Conservation (phyloP, 2,113 vertebrate species). For the Gallinago jamesoni region DNA sequence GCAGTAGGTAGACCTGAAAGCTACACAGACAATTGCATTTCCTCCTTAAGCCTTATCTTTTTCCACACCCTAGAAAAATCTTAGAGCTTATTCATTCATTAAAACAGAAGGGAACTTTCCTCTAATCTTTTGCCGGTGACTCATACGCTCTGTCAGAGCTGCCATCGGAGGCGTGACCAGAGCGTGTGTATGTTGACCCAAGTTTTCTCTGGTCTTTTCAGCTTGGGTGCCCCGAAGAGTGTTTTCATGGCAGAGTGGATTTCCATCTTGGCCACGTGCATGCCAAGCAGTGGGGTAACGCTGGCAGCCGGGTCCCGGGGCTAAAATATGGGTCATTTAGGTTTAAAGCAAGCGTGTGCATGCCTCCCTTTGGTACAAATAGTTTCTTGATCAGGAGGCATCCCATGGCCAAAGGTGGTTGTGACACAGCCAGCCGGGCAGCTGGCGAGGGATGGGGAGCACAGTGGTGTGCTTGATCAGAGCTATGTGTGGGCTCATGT, state of each 20-base stretch:
- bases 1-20: neutral
- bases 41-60: slow-evolving; percentile 46
- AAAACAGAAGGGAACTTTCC: slow-evolving; percentile 42
- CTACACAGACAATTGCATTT: slow-evolving; percentile 9
- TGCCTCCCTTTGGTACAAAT: neutral
- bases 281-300: neutral
- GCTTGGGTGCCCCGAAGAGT: neutral
- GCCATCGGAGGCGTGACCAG: neutral
- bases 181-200: neutral
- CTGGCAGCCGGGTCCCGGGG: neutral
- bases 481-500: slow-evolving; percentile 31
- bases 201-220: neutral
- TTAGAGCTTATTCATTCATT: slow-evolving; percentile 53
- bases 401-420: neutral
- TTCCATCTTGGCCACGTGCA: rapidly evolving
- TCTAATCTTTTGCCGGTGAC: slow-evolving; percentile 30
- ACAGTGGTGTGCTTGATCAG: neutral
- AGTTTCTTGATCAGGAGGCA: rapidly evolving
- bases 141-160: neutral
- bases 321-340: neutral
- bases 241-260: neutral
- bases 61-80: slow-evolving; percentile 42
- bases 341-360: neutral
- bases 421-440: neutral
- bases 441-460: neutral